Base-by-base conservation (phyloP, 2,888 invertebrate genomes). In the Patella ulyssiponensis region DNA sequence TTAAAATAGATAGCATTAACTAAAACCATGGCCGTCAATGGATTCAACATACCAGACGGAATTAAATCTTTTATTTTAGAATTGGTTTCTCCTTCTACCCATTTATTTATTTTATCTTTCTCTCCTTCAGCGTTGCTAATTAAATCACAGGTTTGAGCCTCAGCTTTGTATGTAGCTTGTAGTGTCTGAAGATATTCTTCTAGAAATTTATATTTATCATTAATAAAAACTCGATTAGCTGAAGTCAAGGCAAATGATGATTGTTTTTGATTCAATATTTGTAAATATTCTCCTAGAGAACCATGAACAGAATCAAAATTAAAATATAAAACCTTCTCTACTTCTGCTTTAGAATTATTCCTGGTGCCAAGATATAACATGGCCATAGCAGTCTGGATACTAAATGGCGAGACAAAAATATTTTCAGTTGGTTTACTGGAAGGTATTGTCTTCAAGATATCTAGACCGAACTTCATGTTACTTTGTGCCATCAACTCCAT, bases 71-170 rank as follows among this genome's bases (percentile, higher is more conserved):
- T 94, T 77, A 98, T 98, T 90, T 95, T 96, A 11, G 95, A 92
- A 76, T 96, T 94, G 0, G 98, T 98, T 88, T 96, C 94, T 7
- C 93, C 90, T 87, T 95, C 94, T 69, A 96, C 96, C 96, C 97
- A 97, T 56, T 91, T 85, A 89, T 98, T 98, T 73, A 98, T 97
- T 27, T 79, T 81, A n/a, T 54, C 5, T 70, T 88, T 77, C 17
- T 92, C 88, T 0, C 93, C 93, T 1, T 87, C 86, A 0, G 87
- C 53, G 58, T 88, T 81, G 9, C 75, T 75, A 1, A 52, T 79
- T 81, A 88, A 91, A 73, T 90, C 87, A 72, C 88, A 87, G 84
- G 83, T 93, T 83, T 84, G 83, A 17, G 86, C 75, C 56, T 88
- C 85, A 9, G 85, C 73, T 5, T 51, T 77, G 78, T 82, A 87